Percentiles rank a stretch among this genome's conserved stretches.
Conservation (phyloP, 2,888 invertebrate species). For the Lamellibrachia columna region DNA sequence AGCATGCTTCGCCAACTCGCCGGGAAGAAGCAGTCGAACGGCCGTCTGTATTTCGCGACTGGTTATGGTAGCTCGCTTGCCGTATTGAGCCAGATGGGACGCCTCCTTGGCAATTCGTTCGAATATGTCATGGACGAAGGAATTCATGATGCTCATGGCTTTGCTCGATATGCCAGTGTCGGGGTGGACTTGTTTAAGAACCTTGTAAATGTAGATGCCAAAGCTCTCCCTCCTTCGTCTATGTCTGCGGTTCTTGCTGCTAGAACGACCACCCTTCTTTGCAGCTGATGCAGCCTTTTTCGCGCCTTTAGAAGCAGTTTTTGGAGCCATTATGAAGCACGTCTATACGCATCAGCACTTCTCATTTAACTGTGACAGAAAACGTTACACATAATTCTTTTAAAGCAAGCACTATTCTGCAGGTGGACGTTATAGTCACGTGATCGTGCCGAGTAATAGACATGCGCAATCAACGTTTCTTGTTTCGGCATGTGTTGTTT, state of each 20-base stretch:
- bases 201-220: conserved; percentile 55
- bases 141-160: conserved; percentile 45
- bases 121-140: conserved; percentile 60
- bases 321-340: background rate
- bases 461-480: background rate
- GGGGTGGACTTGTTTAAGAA: conserved; percentile 58
- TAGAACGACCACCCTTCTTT: background rate
- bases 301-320: background rate
- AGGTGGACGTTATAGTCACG: background rate
- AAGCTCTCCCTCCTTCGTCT: conserved; percentile 47
- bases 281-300: conserved; percentile 3
- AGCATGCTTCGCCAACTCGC: conserved; percentile 79
- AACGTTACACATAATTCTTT: background rate
- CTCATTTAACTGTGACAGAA: background rate
- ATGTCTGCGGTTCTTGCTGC: background rate
- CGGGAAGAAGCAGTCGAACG: conserved; percentile 76
- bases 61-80: conserved; percentile 60
- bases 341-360: background rate
- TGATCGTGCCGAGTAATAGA: background rate
- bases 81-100: conserved; percentile 52
- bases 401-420: background rate
- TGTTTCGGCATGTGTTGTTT: background rate
- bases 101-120: conserved; percentile 55
- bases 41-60: conserved; percentile 59
- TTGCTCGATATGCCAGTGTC: conserved; percentile 57